Conservation (phyloP, 2,797 vertebrate species). For the Paguma larvata region DNA sequence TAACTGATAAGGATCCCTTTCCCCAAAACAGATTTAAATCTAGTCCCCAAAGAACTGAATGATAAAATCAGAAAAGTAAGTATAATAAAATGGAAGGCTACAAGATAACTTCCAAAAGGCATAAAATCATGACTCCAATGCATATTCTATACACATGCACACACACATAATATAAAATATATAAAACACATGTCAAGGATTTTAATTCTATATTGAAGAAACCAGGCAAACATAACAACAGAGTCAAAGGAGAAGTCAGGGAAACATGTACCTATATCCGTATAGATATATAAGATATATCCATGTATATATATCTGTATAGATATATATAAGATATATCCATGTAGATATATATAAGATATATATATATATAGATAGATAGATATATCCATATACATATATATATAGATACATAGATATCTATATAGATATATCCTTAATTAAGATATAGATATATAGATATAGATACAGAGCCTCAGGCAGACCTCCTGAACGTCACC, state of each 20-base stretch:
- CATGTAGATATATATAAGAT: not conserved
- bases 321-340: not conserved
- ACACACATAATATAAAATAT: not conserved
- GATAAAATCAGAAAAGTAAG: not conserved
- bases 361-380: rapidly evolving
- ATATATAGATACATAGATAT: too few relatives aligned
- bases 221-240: not conserved
- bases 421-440: not conserved
- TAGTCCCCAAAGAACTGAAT: not conserved
- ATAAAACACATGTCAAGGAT: not conserved
- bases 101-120: not conserved
- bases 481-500: not conserved
- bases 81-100: not conserved
- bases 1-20: not conserved
- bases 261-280: not conserved
- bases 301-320: not conserved
- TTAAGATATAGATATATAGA: not conserved
- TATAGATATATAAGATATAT: rapidly evolving
- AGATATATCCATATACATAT: not conserved
- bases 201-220: not conserved
- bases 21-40: not conserved
- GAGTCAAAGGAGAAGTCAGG: not conserved
- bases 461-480: not conserved
- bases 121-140: not conserved
- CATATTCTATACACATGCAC: not conserved